A percentile compares a stretch with the other conserved stretches of the same genome.
These are phyloP conservation scores for Perodicticus potto DNA, from an alignment of 2,797 vertebrate genomes.

Conservation along the genomic window DNA sequence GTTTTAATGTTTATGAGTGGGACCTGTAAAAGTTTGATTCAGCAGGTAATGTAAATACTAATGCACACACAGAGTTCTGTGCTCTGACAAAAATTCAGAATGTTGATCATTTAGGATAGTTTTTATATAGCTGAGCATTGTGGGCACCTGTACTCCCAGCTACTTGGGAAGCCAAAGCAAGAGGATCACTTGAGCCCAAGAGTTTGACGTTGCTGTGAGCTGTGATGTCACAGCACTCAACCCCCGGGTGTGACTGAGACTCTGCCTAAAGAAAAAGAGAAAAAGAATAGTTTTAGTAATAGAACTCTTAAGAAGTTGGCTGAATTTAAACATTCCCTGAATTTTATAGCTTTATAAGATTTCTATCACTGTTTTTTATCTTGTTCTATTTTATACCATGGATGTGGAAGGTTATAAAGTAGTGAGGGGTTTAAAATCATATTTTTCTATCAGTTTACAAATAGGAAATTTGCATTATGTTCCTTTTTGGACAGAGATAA, in stretches of 20 bases:
- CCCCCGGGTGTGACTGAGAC: too few relatives aligned
- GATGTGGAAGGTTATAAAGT: background rate
- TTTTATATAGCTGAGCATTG: background rate
- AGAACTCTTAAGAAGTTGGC: background rate
- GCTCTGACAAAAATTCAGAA: conserved; percentile 26
- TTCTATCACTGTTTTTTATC: background rate
- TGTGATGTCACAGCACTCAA: too few relatives aligned
- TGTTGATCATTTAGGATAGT: background rate
- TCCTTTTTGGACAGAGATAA: background rate
- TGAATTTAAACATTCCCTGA: background rate
- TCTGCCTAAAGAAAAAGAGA: too few relatives aligned
- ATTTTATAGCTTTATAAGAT: background rate
- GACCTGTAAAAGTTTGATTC: conserved; percentile 43
- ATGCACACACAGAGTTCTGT: background rate
- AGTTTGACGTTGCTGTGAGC: too few relatives aligned
- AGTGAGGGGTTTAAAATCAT: background rate
- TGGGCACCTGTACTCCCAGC: too few relatives aligned
- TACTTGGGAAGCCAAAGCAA: too few relatives aligned
- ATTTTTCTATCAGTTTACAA: background rate
- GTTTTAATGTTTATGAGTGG: conserved; percentile 40
- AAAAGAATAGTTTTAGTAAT: background rate
- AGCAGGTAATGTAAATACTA: background rate
- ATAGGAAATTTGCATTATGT: background rate
- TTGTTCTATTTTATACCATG: background rate
- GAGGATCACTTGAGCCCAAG: too few relatives aligned